Percentiles rank a stretch among this genome's conserved stretches.
These are phyloP conservation scores for Pseudomugil tenellus DNA, from an alignment of 2,797 vertebrate species.

Conservation along the genomic window DNA sequence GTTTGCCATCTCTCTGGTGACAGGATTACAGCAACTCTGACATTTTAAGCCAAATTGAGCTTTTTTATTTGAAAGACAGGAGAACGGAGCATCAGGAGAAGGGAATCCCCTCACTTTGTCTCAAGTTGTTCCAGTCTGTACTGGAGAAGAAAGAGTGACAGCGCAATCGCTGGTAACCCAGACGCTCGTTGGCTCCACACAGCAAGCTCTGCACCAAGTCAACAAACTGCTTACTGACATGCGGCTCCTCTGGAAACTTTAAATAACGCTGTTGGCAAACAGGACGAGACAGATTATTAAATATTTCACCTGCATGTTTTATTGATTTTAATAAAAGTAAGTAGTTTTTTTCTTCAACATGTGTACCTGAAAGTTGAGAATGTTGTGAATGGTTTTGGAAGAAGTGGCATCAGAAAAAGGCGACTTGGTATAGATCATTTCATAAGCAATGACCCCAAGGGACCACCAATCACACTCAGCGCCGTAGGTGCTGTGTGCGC, in stretches of 20 bases:
- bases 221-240: conserved; percentile 86
- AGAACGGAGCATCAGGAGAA: conserved; percentile 23
- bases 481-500: conserved; percentile 82
- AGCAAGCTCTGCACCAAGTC: conserved; percentile 93
- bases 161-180: conserved; percentile 90
- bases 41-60: conserved; percentile 34
- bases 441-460: conserved; percentile 92
- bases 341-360: background rate
- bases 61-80: conserved; percentile 17
- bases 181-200: conserved; percentile 88
- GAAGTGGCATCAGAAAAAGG: conserved; percentile 92
- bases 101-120: conserved; percentile 84
- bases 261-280: conserved; percentile 84
- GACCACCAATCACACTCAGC: conserved; percentile 98
- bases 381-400: conserved; percentile 91
- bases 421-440: conserved; percentile 92
- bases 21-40: background rate
- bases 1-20: conserved; percentile 27
- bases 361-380: conserved; percentile 93
- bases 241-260: conserved; percentile 90
- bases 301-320: conserved; percentile 14
- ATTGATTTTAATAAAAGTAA: background rate
- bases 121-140: conserved; percentile 90
- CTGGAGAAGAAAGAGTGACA: conserved; percentile 93
- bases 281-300: conserved; percentile 12